phyloP scores from a whole-genome alignment of 2,888 invertebrate genomes.

The Dasysyrphus albostriatus region DNA sequence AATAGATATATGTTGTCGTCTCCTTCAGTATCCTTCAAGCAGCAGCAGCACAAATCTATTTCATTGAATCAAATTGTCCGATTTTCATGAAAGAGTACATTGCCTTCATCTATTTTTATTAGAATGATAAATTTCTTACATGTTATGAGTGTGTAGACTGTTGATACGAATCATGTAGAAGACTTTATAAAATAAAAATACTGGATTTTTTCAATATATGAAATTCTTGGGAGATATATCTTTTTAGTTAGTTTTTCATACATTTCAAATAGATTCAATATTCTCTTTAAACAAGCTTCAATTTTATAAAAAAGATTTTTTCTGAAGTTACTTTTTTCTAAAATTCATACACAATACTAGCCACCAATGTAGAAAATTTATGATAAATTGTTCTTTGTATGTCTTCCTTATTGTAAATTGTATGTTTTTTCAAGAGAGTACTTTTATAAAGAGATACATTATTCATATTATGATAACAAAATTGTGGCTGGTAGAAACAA shows the following conservation, averaged over 20 bases:
- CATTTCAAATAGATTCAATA: background rate
- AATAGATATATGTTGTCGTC: background rate
- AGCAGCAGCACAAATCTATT: slow-evolving; percentile 44
- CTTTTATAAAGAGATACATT: background rate
- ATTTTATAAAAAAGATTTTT: background rate
- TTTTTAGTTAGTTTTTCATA: background rate
- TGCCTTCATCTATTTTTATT: slow-evolving; percentile 48
- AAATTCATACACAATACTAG: background rate
- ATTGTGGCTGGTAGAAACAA: no score
- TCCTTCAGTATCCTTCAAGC: slow-evolving; percentile 26
- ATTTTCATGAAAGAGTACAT: slow-evolving; percentile 33
- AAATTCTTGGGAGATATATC: background rate
- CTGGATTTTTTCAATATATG: background rate
- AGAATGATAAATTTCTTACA: slow-evolving; percentile 44
- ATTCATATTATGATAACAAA: background rate
- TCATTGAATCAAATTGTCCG: slow-evolving; percentile 64
- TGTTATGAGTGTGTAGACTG: background rate
- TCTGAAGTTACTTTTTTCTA: background rate
- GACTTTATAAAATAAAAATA: background rate
- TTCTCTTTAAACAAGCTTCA: background rate
- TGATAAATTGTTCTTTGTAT: background rate
- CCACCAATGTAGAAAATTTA: background rate
- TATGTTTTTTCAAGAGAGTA: background rate
- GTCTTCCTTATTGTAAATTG: background rate
- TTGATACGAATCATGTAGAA: no score